Evolutionary conservation across 2,797 vertebrate species (phyloP).

Genomic region (Bufotes viridis): DNA sequence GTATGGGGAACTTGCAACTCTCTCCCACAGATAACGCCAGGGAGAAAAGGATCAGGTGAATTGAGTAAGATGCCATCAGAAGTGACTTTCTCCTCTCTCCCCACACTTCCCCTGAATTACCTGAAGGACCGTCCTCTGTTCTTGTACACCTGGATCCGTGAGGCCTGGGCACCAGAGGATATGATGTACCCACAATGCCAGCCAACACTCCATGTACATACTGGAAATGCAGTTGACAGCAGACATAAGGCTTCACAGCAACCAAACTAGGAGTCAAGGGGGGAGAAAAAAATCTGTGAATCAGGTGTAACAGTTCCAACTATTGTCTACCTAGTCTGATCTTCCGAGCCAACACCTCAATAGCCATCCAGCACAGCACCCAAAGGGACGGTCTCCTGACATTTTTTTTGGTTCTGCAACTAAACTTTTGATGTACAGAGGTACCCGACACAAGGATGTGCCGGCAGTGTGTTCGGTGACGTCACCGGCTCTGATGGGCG

Average conservation of each 20-base stretch:
- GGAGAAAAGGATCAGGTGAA: too few relatives aligned
- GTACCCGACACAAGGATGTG: too few relatives aligned
- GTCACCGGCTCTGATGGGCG: too few relatives aligned
- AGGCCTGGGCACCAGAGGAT: slow-evolving; percentile 67
- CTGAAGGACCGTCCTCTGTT: slow-evolving; percentile 70
- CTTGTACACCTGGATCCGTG: slow-evolving; percentile 68
- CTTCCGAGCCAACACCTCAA: background rate
- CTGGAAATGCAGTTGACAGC: slow-evolving; percentile 86
- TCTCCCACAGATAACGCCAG: too few relatives aligned
- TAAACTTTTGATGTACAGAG: too few relatives aligned
- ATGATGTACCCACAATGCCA: slow-evolving; percentile 94
- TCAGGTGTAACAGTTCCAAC: background rate
- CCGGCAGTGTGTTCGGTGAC: too few relatives aligned
- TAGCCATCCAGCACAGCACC: background rate
- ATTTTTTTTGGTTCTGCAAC: too few relatives aligned
- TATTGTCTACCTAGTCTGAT: too few relatives aligned
- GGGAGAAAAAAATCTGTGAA: background rate
- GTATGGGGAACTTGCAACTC: too few relatives aligned
- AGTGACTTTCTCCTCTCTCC: too few relatives aligned
- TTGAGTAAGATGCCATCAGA: too few relatives aligned
- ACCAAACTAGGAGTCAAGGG: slow-evolving; percentile 81
- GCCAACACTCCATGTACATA: slow-evolving; percentile 90
- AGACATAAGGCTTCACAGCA: slow-evolving; percentile 95
- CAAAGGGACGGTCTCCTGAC: too few relatives aligned
- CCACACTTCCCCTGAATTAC: slow-evolving; percentile 48